phyloP scores from a whole-genome alignment of 2,797 vertebrate species.

The Avahi laniger region DNA sequence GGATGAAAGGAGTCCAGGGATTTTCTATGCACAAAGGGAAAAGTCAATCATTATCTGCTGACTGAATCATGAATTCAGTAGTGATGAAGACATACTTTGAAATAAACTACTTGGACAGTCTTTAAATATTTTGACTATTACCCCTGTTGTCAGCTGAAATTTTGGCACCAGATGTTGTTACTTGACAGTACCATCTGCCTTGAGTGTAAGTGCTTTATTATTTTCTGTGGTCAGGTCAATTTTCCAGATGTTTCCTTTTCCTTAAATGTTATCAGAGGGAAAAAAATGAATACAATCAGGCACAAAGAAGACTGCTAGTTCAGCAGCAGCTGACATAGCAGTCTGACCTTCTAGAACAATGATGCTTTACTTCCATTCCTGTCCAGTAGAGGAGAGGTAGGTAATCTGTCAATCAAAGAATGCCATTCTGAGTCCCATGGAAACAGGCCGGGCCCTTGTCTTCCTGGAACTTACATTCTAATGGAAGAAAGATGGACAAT shows the following conservation, averaged over 20 bases:
- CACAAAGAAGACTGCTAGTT: neutral
- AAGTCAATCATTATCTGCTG: neutral
- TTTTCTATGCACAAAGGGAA: neutral
- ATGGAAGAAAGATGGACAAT: neutral
- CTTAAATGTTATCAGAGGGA: neutral
- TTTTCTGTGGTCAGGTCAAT: constrained; percentile 34
- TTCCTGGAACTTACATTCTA: neutral
- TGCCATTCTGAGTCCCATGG: neutral
- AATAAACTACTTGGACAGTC: constrained; percentile 58
- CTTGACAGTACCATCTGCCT: constrained; percentile 45
- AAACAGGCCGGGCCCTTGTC: neutral
- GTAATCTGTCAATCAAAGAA: neutral
- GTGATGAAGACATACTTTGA: neutral
- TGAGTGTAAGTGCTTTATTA: neutral
- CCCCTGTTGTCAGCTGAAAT: constrained; percentile 42
- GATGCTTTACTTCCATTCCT: neutral
- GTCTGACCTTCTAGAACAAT: neutral
- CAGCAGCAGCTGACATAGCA: neutral
- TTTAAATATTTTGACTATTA: constrained; percentile 73
- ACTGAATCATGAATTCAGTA: neutral
- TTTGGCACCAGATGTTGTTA: constrained; percentile 73
- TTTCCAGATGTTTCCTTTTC: constrained; percentile 55
- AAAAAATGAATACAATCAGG: neutral
- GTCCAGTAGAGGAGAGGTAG: neutral
- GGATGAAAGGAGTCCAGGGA: neutral